Conservation (phyloP, 2,888 invertebrate genomes). For the Andrena camellia region DNA sequence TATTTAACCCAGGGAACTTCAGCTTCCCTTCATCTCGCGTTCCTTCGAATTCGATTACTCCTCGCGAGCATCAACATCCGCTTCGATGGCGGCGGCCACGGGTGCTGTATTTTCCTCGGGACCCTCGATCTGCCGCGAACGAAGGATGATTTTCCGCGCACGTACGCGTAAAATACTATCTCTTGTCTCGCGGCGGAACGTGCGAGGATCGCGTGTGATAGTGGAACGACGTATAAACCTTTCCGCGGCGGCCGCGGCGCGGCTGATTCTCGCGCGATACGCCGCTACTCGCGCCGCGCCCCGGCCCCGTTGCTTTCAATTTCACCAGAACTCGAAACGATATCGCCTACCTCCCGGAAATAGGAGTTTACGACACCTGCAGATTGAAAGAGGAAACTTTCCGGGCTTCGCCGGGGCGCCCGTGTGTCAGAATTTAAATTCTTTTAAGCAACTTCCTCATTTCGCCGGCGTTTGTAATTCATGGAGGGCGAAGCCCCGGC, state of each 20-base stretch:
- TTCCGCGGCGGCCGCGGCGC: conserved; percentile 29
- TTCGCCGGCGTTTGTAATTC: conserved; percentile 69
- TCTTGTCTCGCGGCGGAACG: conserved; percentile 35
- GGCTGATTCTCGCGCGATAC: conserved; percentile 60
- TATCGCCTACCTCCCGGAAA: conserved; percentile 41
- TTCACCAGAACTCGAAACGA: conserved; percentile 61
- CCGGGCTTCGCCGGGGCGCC: not conserved
- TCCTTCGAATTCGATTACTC: conserved; percentile 43
- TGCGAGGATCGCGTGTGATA: conserved; percentile 43
- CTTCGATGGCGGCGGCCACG: conserved; percentile 5
- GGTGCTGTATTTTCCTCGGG: not conserved
- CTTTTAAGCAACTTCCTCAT: conserved; percentile 70
- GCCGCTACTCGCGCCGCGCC: not conserved
- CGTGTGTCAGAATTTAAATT: conserved; percentile 65
- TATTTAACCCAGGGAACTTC: conserved; percentile 11
- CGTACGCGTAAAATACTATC: conserved; percentile 57
- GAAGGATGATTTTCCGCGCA: conserved; percentile 53
- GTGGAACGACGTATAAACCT: conserved; percentile 46
- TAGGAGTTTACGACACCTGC: conserved; percentile 56
- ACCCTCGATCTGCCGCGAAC: not conserved
- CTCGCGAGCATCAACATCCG: conserved; percentile 19
- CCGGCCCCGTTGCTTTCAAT: conserved; percentile 53
- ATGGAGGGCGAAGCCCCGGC: conserved; percentile 45
- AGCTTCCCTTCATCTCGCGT: conserved; percentile 19
- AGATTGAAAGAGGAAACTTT: conserved; percentile 63